These are phyloP conservation scores for Eubasilissa regina DNA, from an alignment of 1,140 invertebrate genomes.

Conservation along the genomic window DNA sequence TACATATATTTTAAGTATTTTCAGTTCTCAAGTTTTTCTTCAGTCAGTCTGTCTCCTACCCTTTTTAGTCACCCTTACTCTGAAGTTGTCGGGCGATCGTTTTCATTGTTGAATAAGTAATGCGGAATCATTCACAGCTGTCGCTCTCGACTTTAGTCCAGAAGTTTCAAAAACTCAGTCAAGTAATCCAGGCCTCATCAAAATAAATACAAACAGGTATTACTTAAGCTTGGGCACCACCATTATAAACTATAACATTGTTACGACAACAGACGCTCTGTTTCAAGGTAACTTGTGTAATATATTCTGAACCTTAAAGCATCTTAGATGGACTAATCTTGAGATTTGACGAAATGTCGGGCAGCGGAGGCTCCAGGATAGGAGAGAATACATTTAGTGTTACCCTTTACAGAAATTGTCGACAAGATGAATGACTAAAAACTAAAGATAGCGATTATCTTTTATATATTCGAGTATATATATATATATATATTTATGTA, in stretches of 20 bases:
- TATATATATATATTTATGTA: too few species aligned
- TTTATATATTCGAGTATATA: too few species aligned
- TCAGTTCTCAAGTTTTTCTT: not conserved
- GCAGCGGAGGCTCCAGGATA: not conserved
- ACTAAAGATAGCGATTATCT: too few species aligned
- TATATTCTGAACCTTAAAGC: conserved; percentile 11
- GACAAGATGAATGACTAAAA: not conserved
- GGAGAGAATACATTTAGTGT: not conserved
- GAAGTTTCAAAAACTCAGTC: not conserved
- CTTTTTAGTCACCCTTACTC: not conserved
- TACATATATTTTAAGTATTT: too few species aligned
- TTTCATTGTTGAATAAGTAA: conserved; percentile 55
- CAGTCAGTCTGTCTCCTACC: not conserved
- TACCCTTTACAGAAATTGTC: not conserved
- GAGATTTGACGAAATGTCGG: conserved; percentile 37
- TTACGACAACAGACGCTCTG: not conserved
- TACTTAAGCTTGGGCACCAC: too few species aligned
- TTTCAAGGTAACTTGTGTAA: not conserved
- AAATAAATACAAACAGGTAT: too few species aligned
- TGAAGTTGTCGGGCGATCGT: conserved; percentile 33
- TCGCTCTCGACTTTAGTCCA: conserved; percentile 27
- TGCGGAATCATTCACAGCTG: conserved; percentile 51
- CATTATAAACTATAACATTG: not conserved
- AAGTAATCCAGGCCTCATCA: too few species aligned
- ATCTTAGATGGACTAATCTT: conserved; percentile 31